Percentiles rank a stretch among this genome's conserved stretches.
Conservation (phyloP, 2,797 vertebrate genomes). For the Apogon hyalosoma region DNA sequence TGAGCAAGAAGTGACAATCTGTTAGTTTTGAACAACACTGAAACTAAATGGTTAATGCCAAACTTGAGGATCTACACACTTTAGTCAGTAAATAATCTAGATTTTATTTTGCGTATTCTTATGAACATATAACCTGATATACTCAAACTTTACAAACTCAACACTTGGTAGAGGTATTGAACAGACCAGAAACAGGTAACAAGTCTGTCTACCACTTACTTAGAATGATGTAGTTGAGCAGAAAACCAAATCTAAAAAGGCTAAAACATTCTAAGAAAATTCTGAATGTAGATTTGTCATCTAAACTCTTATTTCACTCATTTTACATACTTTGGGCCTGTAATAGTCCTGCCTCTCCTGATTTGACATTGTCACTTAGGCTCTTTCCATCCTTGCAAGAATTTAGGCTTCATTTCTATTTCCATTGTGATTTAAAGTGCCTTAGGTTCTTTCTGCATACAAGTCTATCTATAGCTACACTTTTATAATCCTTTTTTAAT, state of each 20-base stretch:
- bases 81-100: no score
- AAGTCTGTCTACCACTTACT: no score
- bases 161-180: no score
- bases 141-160: no score
- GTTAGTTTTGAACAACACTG: neutral
- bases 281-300: neutral
- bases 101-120: no score
- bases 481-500: slow-evolving; percentile 38
- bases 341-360: slow-evolving; percentile 23
- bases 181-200: no score
- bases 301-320: neutral
- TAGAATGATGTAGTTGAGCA: no score
- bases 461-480: slow-evolving; percentile 58
- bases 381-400: slow-evolving; percentile 27
- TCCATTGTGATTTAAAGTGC: slow-evolving; percentile 55
- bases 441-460: slow-evolving; percentile 33
- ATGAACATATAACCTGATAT: no score
- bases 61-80: no score
- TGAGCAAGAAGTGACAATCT: neutral
- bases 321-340: slow-evolving; percentile 10
- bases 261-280: neutral
- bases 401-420: slow-evolving; percentile 51
- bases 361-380: slow-evolving; percentile 31
- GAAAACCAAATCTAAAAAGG: no score
- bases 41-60: no score